These are phyloP conservation scores for Nettapus auritus DNA, from an alignment of 2,113 vertebrate genomes.

Conservation along the genomic window DNA sequence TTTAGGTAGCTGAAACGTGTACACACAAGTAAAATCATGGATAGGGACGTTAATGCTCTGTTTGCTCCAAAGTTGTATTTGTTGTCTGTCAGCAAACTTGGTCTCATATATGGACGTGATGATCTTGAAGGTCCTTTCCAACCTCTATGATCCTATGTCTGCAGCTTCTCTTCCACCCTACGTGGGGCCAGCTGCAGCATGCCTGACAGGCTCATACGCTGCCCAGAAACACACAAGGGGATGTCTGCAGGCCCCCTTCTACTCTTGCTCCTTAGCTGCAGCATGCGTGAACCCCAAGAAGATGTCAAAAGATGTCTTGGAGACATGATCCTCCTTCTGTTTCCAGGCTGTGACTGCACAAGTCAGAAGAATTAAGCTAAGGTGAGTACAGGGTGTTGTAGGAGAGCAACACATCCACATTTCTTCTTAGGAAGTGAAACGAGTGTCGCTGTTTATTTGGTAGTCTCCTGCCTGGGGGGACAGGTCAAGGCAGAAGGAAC, in stretches of 20 bases:
- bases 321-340: not conserved
- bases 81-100: not conserved
- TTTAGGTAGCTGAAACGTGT: not conserved
- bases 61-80: not conserved
- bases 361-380: not conserved
- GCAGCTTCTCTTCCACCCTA: not conserved
- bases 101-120: accelerated
- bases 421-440: not conserved
- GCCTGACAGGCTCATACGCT: not conserved
- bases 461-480: not conserved
- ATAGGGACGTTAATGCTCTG: accelerated
- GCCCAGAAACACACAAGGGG: not conserved
- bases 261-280: not conserved
- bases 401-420: not conserved
- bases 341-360: not conserved
- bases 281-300: not conserved
- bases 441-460: not conserved
- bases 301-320: not conserved
- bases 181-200: accelerated
- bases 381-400: not conserved
- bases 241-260: accelerated
- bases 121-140: not conserved
- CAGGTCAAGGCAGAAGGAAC: not conserved
- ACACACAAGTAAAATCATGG: not conserved
- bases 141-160: not conserved